phyloP scores from a whole-genome alignment of 2,888 invertebrate species.

The Erannis defoliaria region DNA sequence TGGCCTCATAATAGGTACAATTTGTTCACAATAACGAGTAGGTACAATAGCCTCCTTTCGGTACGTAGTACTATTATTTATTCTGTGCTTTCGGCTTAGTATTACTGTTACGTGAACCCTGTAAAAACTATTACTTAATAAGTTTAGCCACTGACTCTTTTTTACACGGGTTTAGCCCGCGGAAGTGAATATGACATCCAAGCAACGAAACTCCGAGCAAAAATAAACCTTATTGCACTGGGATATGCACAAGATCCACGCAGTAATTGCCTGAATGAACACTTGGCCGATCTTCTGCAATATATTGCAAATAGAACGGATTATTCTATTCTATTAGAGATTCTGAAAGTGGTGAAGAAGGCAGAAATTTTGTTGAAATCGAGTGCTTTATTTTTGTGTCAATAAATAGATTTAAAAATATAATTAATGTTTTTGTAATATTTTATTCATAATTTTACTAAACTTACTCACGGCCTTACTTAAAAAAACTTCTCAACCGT shows the following conservation, averaged over 20 bases:
- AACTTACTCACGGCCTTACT: no score
- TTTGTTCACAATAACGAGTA: no score
- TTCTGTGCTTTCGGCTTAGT: no score
- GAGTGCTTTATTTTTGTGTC: no score
- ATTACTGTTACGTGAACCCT: no score
- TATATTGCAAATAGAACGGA: conserved; percentile 12
- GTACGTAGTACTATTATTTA: no score
- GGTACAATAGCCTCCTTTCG: no score
- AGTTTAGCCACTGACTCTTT: conserved; percentile 5
- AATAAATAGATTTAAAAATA: no score
- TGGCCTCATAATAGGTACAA: no score
- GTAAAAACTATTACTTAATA: neutral
- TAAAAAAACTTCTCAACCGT: no score
- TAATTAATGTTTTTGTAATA: no score
- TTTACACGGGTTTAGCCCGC: neutral
- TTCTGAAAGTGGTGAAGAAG: neutral
- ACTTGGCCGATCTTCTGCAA: conserved; percentile 8
- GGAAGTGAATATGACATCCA: conserved; percentile 21
- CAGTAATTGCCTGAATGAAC: conserved; percentile 13
- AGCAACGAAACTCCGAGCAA: conserved; percentile 5
- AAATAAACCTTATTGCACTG: conserved; percentile 12
- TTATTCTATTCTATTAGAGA: conserved; percentile 15
- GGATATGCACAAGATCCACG: conserved; percentile 15
- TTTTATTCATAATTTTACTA: no score
- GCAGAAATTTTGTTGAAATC: neutral